Percentiles rank a stretch among this genome's conserved stretches.
These are phyloP conservation scores for Prosopocoilus inquinatus DNA, from an alignment of 2,888 invertebrate species.

Conservation along the genomic window DNA sequence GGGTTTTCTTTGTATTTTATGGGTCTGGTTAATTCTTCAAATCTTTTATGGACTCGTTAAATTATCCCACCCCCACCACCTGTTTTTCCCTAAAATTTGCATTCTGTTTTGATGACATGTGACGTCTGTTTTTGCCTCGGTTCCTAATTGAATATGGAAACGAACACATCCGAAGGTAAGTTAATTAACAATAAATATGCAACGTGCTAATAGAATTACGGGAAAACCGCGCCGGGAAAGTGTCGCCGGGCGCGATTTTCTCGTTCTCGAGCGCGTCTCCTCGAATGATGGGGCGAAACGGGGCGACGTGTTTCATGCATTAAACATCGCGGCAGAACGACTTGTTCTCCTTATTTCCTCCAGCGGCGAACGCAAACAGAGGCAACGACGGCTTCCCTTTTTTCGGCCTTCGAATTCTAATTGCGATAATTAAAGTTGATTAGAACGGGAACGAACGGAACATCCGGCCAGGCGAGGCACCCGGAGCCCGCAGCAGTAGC, in stretches of 20 bases:
- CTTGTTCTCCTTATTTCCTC: background rate
- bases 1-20: too few species aligned
- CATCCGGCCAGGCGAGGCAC: background rate
- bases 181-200: slow-evolving; percentile 21
- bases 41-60: too few species aligned
- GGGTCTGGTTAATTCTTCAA: too few species aligned
- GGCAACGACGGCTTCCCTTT: background rate
- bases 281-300: slow-evolving; percentile 30
- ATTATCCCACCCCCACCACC: too few species aligned
- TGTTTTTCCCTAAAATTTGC: too few species aligned
- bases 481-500: background rate
- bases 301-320: slow-evolving; percentile 31
- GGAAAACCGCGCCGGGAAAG: slow-evolving; percentile 19
- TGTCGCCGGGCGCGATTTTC: slow-evolving; percentile 26
- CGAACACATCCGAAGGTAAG: too few species aligned
- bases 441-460: slow-evolving; percentile 1
- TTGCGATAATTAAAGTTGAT: slow-evolving; percentile 3
- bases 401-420: background rate
- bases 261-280: slow-evolving; percentile 15
- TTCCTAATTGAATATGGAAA: too few species aligned
- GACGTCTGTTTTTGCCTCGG: too few species aligned
- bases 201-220: slow-evolving; percentile 16
- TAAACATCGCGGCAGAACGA: slow-evolving; percentile 25
- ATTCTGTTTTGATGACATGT: too few species aligned
- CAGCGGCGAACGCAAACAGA: background rate